Percentiles rank a stretch among this genome's conserved stretches.
These are phyloP conservation scores for Philopotamus ludificatus DNA, from an alignment of 1,140 invertebrate genomes.

Conservation along the genomic window DNA sequence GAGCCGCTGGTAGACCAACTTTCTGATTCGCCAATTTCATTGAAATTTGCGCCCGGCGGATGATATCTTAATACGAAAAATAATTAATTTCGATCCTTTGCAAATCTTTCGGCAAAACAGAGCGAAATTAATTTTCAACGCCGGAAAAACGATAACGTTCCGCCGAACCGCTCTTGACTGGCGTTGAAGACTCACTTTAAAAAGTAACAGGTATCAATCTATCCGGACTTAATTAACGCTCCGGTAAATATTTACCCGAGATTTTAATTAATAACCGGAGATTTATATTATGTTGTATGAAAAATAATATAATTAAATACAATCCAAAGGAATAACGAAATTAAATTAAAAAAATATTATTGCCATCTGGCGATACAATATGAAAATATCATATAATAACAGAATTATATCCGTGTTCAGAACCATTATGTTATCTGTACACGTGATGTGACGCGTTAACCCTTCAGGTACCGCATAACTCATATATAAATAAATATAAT, in stretches of 20 bases:
- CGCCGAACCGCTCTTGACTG: not conserved
- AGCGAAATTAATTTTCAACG: not conserved
- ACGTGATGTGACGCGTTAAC: too few species aligned
- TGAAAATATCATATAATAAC: too few species aligned
- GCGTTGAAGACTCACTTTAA: not conserved
- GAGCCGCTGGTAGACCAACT: not conserved
- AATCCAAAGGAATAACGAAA: too few species aligned
- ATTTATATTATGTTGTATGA: conserved; percentile 39
- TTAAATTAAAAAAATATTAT: too few species aligned
- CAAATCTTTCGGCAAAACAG: not conserved
- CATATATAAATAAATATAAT: too few species aligned
- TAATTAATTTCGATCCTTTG: not conserved
- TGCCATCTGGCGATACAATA: too few species aligned
- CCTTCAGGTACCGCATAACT: too few species aligned
- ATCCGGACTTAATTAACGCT: conserved; percentile 32
- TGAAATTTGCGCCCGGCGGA: not conserved
- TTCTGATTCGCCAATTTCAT: not conserved
- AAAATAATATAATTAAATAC: too few species aligned
- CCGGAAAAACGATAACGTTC: not conserved
- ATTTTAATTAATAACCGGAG: conserved; percentile 38
- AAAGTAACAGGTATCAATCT: not conserved
- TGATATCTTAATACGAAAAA: not conserved
- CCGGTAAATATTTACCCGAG: conserved; percentile 38
- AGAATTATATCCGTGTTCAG: too few species aligned
- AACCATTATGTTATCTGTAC: too few species aligned